Evolutionary conservation across 2,797 vertebrate genomes (phyloP), one percentile per base, ranked within the genome.

Genomic region (Danio albolineatus): DNA sequence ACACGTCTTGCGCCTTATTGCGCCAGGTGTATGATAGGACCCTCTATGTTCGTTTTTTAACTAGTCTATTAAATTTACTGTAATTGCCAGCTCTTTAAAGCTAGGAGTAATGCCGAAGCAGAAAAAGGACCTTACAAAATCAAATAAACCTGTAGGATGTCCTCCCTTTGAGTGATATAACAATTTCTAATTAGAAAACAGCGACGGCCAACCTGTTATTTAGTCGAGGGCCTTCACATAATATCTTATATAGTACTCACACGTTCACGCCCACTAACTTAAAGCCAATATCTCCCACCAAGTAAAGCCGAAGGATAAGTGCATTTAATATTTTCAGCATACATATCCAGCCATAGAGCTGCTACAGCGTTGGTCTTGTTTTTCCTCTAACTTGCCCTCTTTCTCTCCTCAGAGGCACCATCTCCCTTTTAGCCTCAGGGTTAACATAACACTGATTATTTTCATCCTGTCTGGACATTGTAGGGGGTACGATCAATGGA

Each of bases 401-500:
- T 69, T 51, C 12, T 59, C 43, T 77, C 60, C 49, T 21, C 28
- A 44, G 61, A 77, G 51, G 7, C 67, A 64, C 60, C 60, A 79
- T 83, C 54, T 81, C 74, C 51, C 66, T 73, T 56, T 79, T 83
- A 70, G 82, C 84, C 82, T 80, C 41, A 69, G 74, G 82, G 73
- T 77, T 77, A 70, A 82, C 79, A 82, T 79, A 54, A 71, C 39
- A 74, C 78, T 74, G 79, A 82, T 85, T 80, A 80, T 64, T 71
- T 82, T 36, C 16, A 66, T 80, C 77, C 70, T 56, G 43, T 65
- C 77, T 65, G 64, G 78, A 74, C 43, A 70, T 76, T 9, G n/a
- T 38, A 69, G 48, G 56, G 62, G 73, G 62, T 65, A 64, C 73
- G 64, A 75, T 75, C 72, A 78, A 78, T 77, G 78, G 69, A 69